Conservation (phyloP, 1,140 invertebrate genomes). For the Drosophila kepulauana region DNA sequence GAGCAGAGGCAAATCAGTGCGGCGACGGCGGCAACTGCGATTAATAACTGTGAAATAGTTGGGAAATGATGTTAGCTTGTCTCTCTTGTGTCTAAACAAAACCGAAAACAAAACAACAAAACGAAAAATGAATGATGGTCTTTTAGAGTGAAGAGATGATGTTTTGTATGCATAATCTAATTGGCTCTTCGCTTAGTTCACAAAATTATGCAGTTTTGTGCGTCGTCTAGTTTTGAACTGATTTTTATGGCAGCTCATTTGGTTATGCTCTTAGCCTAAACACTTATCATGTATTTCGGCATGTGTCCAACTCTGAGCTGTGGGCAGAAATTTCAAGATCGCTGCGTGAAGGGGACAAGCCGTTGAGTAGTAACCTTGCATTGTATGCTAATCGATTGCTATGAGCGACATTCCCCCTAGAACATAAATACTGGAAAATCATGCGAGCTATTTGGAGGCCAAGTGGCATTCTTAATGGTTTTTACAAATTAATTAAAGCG, state of each 20-base stretch:
- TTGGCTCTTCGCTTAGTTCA: constrained; percentile 33
- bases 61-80: constrained; percentile 23
- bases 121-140: constrained; percentile 30
- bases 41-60: constrained; percentile 57
- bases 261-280: constrained; percentile 30
- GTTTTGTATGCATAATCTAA: constrained; percentile 41
- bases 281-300: constrained; percentile 4
- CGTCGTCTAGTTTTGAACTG: constrained; percentile 26
- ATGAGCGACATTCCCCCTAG: constrained; percentile 13
- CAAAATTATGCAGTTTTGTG: constrained; percentile 46
- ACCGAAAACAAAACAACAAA: not conserved
- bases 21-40: constrained; percentile 51
- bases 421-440: constrained; percentile 7
- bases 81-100: not conserved
- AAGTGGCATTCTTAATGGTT: constrained; percentile 10
- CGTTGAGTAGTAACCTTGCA: constrained; percentile 35
- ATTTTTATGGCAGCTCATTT: constrained; percentile 49
- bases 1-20: constrained; percentile 49
- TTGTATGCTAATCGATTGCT: constrained; percentile 38
- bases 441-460: constrained; percentile 16
- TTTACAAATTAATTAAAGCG: constrained; percentile 1
- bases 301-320: constrained; percentile 3
- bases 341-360: constrained; percentile 37
- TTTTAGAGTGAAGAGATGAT: constrained; percentile 17
- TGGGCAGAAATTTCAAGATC: constrained; percentile 9